Evolutionary conservation across 2,888 invertebrate species (phyloP), one percentile per base, ranked within the genome.

Genomic region (Malachius bipustulatus): DNA sequence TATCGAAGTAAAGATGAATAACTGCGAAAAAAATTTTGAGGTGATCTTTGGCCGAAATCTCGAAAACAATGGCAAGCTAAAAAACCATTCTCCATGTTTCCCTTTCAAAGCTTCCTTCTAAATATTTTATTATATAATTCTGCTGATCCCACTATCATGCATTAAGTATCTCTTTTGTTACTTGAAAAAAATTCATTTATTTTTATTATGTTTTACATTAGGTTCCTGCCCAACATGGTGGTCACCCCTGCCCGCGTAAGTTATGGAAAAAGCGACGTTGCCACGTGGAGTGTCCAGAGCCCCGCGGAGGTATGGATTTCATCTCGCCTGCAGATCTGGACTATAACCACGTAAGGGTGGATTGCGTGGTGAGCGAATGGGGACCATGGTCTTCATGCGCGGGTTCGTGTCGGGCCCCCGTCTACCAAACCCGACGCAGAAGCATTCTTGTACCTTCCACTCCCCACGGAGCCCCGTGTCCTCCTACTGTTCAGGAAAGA

Each of bases 331-430:
- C 38, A 29, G 26, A 43, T 9, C 15, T 14, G n/a, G 16, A 32
- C 12, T 12, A 30, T 2, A 16, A 15, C 24, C 4, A 31, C 13
- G 11, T 9, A 2, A 27, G 13, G 11, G 32, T 33, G 4, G 31
- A 27, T n/a, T 81, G 80, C 50, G 63, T 65, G 19, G 72, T 77
- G 50, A 71, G 73, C 0, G 64, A 68, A 33, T 80, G 80, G 80
- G 71, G 75, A n/a, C 65, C 67, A 4, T 80, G 79, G 79, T 70
- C 75, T 3, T 69, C 74, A 0, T 81, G 80, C 52, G 71, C 73
- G 1, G 68, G 68, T 4, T 68, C 69, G 2, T 81, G 80, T 49
- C 77, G 77, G 2, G 55, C 63, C 4, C 61, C 63, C 39, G 64
- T 69, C 0, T 62, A 67, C 14, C 65, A 67, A 24, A 69, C 70